Evolutionary conservation across 2,888 invertebrate species (phyloP).

Genomic region (Hydraecia micacea): DNA sequence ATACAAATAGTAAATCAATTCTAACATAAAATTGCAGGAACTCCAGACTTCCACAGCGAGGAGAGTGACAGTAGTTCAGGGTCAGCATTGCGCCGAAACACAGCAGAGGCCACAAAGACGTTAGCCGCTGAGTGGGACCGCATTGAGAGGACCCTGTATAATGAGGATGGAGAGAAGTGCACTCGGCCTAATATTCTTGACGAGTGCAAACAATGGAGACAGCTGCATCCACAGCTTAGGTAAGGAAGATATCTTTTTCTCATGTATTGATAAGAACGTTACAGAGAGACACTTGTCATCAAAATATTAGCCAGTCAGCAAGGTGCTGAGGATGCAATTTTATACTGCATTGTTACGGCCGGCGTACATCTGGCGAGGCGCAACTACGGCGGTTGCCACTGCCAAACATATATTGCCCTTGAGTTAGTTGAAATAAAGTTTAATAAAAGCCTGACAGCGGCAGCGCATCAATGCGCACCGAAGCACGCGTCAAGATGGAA

Average conservation of each 20-base stretch:
- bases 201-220: slow-evolving; percentile 91
- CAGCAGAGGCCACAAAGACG: slow-evolving; percentile 87
- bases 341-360: too few species aligned
- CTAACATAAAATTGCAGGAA: slow-evolving; percentile 72
- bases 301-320: too few species aligned
- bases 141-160: slow-evolving; percentile 90
- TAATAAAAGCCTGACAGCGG: neutral
- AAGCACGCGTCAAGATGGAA: neutral
- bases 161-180: slow-evolving; percentile 88
- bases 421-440: neutral
- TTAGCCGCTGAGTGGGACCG: slow-evolving; percentile 90
- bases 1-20: neutral
- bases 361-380: neutral
- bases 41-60: slow-evolving; percentile 87
- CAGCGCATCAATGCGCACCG: neutral
- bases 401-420: too few species aligned
- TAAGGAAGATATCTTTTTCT: slow-evolving; percentile 62
- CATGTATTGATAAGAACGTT: neutral
- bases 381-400: neutral
- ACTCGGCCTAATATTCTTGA: slow-evolving; percentile 87
- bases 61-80: slow-evolving; percentile 90
- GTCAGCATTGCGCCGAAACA: slow-evolving; percentile 86
- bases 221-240: slow-evolving; percentile 91
- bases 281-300: too few species aligned
- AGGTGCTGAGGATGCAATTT: too few species aligned